Base-by-base conservation (phyloP, 2,113 vertebrate species). In the Balaeniceps rex region DNA sequence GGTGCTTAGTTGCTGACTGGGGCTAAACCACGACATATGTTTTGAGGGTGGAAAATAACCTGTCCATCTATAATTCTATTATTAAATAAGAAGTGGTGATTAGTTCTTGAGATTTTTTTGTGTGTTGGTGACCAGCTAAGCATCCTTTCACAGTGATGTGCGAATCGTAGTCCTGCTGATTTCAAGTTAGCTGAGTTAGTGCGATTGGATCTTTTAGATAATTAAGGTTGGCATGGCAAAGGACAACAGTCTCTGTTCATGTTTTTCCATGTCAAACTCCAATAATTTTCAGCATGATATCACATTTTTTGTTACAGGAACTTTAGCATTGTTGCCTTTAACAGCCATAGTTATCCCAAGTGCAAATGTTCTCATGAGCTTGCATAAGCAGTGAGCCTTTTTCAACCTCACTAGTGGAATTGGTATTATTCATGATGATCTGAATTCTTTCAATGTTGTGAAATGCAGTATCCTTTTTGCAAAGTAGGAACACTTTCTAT, bases 391-490 rank as follows among this genome's bases (percentile, higher is more conserved):
- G 72, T 70, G 49, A 90, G n/a, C 36, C 25, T 46, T 88, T 96
- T 82, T 83, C 9, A 33, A 33, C 76, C 68, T 95, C 61, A 46
- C 66, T 15, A 3, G 42, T 94, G 52, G 74, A 83, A 90, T 54
- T 78, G 70, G 14, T 93, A 52, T 97, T 91, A 64, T 86, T 95
- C 54, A 14, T 51, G 80, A 84, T 31, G 26, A 33, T 94, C 81
- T 93, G 91, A 91, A 91, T 93, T 96, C 52, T 93, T 95, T 96
- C 93, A 52, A 55, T 36, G 26, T 69, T 86, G 79, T 87, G 81
- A 55, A 97, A 87, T 75, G 71, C 72, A 93, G 33, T 85, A 69
- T 87, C 83, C 84, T 88, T 79, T 64, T 58, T 95, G 8, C 60
- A 94, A 86, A 93, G 82, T 46, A 80, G 66, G 71, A 91, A 65